These are phyloP conservation scores for Anableps anableps DNA, from an alignment of 2,797 vertebrate genomes.

Conservation along the genomic window DNA sequence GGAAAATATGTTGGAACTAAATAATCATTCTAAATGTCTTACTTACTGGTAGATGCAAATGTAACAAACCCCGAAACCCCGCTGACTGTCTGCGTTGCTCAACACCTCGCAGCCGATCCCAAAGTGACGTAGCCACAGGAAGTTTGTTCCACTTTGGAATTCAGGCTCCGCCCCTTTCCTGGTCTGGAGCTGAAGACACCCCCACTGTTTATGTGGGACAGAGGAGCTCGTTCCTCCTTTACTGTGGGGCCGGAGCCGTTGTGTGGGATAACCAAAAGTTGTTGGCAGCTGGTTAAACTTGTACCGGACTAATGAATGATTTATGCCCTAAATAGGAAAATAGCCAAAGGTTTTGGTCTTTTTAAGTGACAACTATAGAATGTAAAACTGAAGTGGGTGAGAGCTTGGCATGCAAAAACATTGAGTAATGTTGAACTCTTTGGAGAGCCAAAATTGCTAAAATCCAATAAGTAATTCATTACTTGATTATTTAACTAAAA, in stretches of 20 bases:
- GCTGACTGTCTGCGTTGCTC: conserved; percentile 60
- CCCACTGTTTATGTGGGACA: background rate
- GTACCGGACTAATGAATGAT: background rate
- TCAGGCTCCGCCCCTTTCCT: conserved; percentile 65
- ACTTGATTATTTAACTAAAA: background rate
- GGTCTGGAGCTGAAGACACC: conserved; percentile 17
- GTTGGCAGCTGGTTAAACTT: background rate
- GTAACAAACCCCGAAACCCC: conserved; percentile 47
- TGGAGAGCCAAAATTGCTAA: background rate
- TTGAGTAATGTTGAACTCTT: background rate
- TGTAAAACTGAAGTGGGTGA: conserved; percentile 2
- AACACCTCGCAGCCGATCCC: conserved; percentile 66
- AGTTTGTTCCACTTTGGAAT: conserved; percentile 75
- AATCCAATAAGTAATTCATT: background rate
- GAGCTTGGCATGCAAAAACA: background rate
- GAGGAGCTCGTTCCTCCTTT: too few relatives aligned
- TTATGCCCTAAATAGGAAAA: too few relatives aligned
- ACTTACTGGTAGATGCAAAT: conserved; percentile 50
- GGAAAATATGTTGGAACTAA: background rate
- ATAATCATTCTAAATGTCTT: background rate
- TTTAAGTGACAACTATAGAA: conserved; percentile 1
- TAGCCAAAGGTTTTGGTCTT: conserved; percentile 42
- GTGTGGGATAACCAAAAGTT: background rate
- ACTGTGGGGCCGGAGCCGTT: background rate
- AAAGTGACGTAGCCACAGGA: conserved; percentile 74